phyloP scores from a whole-genome alignment of 2,797 vertebrate species.

The Apogon talboti region DNA sequence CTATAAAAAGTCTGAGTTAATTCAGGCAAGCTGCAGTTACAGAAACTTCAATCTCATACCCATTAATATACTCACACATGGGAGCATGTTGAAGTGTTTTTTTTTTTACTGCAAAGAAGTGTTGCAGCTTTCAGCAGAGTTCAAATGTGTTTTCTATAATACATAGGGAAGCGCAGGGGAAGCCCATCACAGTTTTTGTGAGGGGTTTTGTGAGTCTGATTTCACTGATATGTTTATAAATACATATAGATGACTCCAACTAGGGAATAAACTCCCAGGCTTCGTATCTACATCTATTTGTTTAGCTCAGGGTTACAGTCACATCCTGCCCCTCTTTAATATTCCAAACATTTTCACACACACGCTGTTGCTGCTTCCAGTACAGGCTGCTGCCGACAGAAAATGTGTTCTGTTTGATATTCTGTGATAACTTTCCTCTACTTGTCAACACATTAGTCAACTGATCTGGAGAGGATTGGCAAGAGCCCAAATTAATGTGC shows the following conservation, averaged over 20 bases:
- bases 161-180: slow-evolving; percentile 36
- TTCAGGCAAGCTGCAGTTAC: slow-evolving; percentile 3
- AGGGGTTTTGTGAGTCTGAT: slow-evolving; percentile 2
- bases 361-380: slow-evolving; percentile 15
- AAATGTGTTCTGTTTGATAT: slow-evolving; percentile 68
- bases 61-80: slow-evolving; percentile 37
- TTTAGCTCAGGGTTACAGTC: slow-evolving; percentile 40
- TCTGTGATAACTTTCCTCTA: slow-evolving; percentile 67
- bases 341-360: slow-evolving; percentile 52
- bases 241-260: slow-evolving; percentile 10
- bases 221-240: too few relatives aligned
- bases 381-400: slow-evolving; percentile 47
- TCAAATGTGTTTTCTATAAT: slow-evolving; percentile 47
- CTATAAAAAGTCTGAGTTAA: slow-evolving; percentile 9
- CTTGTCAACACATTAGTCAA: slow-evolving; percentile 77
- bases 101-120: slow-evolving; percentile 11
- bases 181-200: too few relatives aligned
- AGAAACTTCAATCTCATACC: slow-evolving; percentile 36
- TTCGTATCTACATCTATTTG: slow-evolving; percentile 17
- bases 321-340: slow-evolving; percentile 56
- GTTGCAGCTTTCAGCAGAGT: slow-evolving; percentile 24
- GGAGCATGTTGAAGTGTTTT: slow-evolving; percentile 25
- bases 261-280: not conserved
- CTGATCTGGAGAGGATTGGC: slow-evolving; percentile 76
- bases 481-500: slow-evolving; percentile 77